Percentiles rank a stretch among this genome's conserved stretches.
Evolutionary conservation across 2,888 invertebrate genomes (phyloP).

Genomic region (Lamellibrachia satsuma): DNA sequence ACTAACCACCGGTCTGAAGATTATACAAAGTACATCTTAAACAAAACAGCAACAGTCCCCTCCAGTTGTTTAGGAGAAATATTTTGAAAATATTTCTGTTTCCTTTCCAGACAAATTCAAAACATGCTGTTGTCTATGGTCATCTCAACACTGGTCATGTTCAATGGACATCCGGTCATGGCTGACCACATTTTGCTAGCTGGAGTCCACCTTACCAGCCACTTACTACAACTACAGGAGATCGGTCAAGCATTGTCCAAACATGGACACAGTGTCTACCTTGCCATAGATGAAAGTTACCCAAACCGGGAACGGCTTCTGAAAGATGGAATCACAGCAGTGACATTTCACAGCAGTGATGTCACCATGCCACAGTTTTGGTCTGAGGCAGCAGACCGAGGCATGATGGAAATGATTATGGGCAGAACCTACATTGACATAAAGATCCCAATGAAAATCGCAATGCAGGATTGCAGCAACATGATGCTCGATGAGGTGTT

Average conservation of each 20-base stretch:
- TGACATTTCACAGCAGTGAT: background rate
- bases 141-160: background rate
- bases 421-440: background rate
- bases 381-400: background rate
- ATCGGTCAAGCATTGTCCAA: background rate
- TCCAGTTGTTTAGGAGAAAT: too few relatives aligned
- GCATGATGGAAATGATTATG: background rate
- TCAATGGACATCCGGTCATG: background rate
- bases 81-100: background rate
- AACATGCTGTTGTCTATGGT: background rate
- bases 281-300: background rate
- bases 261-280: background rate
- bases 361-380: background rate
- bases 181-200: background rate
- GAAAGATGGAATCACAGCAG: background rate
- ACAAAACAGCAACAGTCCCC: too few relatives aligned
- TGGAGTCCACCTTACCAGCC: background rate
- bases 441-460: background rate
- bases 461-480: slow-evolving; percentile 26
- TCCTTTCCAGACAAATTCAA: background rate
- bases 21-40: too few relatives aligned
- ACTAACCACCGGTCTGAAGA: too few relatives aligned
- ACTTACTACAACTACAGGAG: background rate
- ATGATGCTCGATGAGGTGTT: slow-evolving; percentile 22
- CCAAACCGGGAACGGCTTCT: background rate